Evolutionary conservation across 2,888 invertebrate species (phyloP).

Genomic region (Shargacucullia verbasci): DNA sequence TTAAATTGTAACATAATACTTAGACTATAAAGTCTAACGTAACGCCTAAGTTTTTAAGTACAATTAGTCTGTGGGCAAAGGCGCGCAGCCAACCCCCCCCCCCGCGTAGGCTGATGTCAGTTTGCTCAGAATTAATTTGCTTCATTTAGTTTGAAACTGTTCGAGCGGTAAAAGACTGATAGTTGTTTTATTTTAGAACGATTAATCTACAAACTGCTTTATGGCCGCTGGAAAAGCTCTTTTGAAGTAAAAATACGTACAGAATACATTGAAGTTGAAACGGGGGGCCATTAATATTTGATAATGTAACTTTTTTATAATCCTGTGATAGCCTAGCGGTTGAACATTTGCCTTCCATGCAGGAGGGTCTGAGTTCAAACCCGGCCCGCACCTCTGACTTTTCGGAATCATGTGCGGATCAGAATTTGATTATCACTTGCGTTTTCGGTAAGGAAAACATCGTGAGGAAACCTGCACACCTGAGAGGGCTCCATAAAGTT

Average conservation of each 20-base stretch:
- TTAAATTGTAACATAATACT: not conserved
- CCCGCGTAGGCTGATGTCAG: constrained; percentile 2
- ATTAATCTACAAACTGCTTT: constrained; percentile 7
- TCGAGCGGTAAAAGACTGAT: constrained; percentile 16
- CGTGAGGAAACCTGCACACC: too few species aligned
- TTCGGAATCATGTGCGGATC: too few species aligned
- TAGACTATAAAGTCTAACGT: constrained; percentile 6
- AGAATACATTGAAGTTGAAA: not conserved
- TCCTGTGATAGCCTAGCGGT: too few species aligned
- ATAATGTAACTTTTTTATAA: not conserved
- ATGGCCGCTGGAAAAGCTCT: not conserved
- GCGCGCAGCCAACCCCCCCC: too few species aligned
- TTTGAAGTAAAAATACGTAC: constrained; percentile 1
- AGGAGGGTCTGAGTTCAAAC: too few species aligned
- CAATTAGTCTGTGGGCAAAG: constrained; percentile 2
- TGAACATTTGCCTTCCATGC: too few species aligned
- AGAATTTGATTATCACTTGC: too few species aligned
- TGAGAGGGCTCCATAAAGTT: too few species aligned
- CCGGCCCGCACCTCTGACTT: too few species aligned
- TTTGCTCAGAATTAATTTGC: constrained; percentile 18
- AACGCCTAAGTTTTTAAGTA: constrained; percentile 11
- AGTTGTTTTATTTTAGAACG: constrained; percentile 34
- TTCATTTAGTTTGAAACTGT: constrained; percentile 23
- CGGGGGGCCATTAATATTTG: too few species aligned
- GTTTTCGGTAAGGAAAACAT: too few species aligned